Evolutionary conservation across 2,797 vertebrate genomes (phyloP).

Genomic region (Pterois miles): DNA sequence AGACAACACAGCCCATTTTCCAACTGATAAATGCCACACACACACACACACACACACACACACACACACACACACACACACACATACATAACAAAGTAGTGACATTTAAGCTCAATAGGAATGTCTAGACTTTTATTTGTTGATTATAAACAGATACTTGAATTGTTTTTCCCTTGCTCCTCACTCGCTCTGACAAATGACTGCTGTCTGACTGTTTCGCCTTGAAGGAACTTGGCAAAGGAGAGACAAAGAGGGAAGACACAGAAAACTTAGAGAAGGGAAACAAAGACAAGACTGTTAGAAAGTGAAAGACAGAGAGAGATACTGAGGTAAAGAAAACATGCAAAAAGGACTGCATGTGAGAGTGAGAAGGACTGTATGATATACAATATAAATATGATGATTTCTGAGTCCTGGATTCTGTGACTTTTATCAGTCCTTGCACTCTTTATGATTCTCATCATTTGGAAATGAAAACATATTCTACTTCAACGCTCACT

Average conservation of each 20-base stretch:
- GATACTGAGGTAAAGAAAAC: neutral
- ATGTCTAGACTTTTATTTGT: neutral
- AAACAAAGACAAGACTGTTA: too few species aligned
- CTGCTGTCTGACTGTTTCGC: neutral
- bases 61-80: neutral
- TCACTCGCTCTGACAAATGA: slow-evolving; percentile 16
- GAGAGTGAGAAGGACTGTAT: too few species aligned
- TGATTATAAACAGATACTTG: neutral
- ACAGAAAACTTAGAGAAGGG: neutral
- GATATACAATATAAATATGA: too few species aligned
- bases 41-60: neutral
- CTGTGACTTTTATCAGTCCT: neutral
- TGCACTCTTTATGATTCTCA: neutral
- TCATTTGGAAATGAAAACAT: neutral
- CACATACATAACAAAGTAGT: neutral
- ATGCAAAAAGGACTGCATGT: neutral
- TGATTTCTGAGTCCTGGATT: neutral
- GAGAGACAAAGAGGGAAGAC: neutral
- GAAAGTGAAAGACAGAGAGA: too few species aligned
- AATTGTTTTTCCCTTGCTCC: neutral
- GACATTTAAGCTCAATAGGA: neutral
- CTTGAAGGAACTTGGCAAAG: neutral
- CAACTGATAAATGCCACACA: neutral
- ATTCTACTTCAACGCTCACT: neutral
- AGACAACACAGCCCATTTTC: too few species aligned